Evolutionary conservation across 2,797 vertebrate species (phyloP).

Genomic region (Vespertilio murinus): DNA sequence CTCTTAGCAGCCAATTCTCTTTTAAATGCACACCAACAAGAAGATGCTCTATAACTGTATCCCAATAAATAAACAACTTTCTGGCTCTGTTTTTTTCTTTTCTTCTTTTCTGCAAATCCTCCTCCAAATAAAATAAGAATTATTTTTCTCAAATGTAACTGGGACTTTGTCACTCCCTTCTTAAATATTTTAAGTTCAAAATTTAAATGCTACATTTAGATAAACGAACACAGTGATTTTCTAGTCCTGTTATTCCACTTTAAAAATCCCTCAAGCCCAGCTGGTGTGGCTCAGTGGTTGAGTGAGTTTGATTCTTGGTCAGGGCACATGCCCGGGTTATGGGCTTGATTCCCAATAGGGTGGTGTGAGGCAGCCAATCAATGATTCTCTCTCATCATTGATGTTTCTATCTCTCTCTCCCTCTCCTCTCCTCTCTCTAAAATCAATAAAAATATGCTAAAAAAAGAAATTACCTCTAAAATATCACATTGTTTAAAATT

Average conservation of each 20-base stretch:
- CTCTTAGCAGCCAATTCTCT: not conserved
- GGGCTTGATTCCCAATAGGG: no score
- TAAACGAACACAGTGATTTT: not conserved
- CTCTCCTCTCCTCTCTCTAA: no score
- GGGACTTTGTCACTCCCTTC: not conserved
- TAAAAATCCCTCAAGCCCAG: not conserved
- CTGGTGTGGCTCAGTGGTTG: no score
- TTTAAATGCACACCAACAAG: not conserved
- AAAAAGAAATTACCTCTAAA: not conserved
- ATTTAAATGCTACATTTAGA: not conserved
- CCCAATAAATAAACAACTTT: not conserved
- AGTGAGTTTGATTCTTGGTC: no score
- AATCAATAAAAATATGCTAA: no score
- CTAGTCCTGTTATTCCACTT: not conserved
- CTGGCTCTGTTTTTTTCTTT: not conserved
- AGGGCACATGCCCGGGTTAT: no score
- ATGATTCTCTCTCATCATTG: no score
- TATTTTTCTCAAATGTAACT: constrained; percentile 22
- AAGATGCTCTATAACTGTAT: not conserved
- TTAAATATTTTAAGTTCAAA: not conserved
- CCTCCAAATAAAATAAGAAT: not conserved
- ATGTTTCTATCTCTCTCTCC: no score
- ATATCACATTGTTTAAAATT: not conserved
- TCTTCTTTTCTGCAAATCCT: not conserved
- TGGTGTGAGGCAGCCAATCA: no score